Percentiles rank a stretch among this genome's conserved stretches.
Evolutionary conservation across 2,113 vertebrate species (phyloP).

Genomic region (Micronycteris hirsuta): DNA sequence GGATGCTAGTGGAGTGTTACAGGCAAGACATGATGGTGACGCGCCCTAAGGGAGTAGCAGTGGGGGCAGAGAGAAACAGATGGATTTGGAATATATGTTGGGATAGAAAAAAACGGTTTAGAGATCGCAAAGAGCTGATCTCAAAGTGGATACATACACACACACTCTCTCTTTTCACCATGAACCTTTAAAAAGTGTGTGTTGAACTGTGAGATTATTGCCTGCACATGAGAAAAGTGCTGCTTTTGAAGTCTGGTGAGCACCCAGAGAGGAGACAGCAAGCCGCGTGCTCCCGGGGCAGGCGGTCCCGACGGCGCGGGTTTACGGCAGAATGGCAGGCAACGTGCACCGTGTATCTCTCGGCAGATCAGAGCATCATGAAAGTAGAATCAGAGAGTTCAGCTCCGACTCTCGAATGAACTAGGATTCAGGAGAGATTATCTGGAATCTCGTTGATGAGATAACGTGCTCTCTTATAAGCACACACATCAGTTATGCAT

Average conservation of each 20-base stretch:
- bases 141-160: neutral
- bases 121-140: neutral
- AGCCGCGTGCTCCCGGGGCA: neutral
- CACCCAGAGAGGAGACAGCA: neutral
- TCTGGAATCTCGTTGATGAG: constrained; percentile 59
- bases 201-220: neutral
- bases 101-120: neutral
- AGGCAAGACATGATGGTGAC: neutral
- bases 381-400: constrained; percentile 47
- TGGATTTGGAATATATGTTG: neutral
- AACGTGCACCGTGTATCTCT: neutral
- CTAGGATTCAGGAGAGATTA: constrained; percentile 30
- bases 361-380: constrained; percentile 39
- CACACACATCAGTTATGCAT: constrained; percentile 48
- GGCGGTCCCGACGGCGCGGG: neutral
- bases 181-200: neutral
- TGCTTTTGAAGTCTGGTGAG: neutral
- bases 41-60: neutral
- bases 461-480: constrained; percentile 60
- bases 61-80: neutral
- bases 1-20: neutral
- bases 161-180: neutral
- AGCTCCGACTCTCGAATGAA: constrained; percentile 50
- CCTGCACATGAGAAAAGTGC: neutral
- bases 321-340: neutral